phyloP scores from a whole-genome alignment of 2,113 vertebrate species.

The Brachypodius melanocephalos region DNA sequence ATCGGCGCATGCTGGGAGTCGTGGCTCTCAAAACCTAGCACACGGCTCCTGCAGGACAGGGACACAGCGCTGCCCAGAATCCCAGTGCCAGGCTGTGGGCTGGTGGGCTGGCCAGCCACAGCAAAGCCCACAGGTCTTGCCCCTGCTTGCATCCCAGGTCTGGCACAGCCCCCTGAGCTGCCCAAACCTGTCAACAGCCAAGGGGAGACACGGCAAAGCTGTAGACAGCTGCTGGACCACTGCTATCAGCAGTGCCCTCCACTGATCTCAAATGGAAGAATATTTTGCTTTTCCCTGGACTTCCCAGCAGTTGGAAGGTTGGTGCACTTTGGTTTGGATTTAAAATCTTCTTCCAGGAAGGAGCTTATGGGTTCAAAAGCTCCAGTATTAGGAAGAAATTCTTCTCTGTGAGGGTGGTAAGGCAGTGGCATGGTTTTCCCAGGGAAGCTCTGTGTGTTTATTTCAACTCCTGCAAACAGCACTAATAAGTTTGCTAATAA shows the following conservation, averaged over 20 bases:
- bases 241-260: neutral
- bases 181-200: neutral
- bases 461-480: constrained; percentile 5
- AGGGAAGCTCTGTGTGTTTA: neutral
- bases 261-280: neutral
- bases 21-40: neutral
- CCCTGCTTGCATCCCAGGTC: neutral
- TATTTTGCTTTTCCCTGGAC: neutral
- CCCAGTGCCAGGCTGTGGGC: neutral
- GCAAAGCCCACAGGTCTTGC: neutral
- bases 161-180: neutral
- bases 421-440: neutral
- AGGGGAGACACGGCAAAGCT: neutral
- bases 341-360: neutral
- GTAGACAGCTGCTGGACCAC: neutral
- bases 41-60: neutral
- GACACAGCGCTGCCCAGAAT: neutral
- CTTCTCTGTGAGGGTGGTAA: neutral
- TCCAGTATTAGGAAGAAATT: neutral
- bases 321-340: neutral
- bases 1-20: neutral
- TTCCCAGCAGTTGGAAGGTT: neutral
- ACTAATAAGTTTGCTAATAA: neutral
- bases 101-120: neutral
- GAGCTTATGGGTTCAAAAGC: neutral